Percentiles rank a stretch among this genome's conserved stretches.
Conservation (phyloP, 2,888 invertebrate species). For the Vanessa cardui region DNA sequence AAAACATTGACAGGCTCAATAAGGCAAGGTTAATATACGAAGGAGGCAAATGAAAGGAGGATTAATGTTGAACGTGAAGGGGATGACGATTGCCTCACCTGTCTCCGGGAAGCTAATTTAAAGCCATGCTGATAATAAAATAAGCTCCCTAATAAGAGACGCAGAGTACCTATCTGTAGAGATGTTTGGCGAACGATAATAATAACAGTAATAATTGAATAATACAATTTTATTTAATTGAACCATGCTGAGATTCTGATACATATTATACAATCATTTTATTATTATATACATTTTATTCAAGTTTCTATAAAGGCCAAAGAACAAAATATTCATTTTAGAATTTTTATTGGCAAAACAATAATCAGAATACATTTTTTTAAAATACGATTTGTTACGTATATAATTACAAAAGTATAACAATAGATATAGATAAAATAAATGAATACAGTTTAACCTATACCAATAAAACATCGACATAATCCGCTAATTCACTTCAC, state of each 20-base stretch:
- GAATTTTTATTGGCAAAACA: no score
- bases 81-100: conserved; percentile 59
- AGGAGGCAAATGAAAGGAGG: conserved; percentile 44
- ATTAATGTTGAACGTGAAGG: conserved; percentile 58
- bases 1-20: conserved; percentile 3
- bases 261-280: no score
- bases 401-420: not conserved
- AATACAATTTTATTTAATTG: no score
- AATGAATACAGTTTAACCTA: no score
- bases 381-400: not conserved
- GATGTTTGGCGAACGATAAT: conserved; percentile 23
- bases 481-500: conserved; percentile 36
- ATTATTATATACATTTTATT: no score
- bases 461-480: conserved; percentile 9
- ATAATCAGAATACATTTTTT: no score
- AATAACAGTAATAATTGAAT: not conserved
- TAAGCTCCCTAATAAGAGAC: conserved; percentile 57
- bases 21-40: conserved; percentile 21
- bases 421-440: not conserved
- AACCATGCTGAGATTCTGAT: no score
- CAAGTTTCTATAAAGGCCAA: no score
- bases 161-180: conserved; percentile 34
- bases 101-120: conserved; percentile 56
- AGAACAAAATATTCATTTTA: no score
- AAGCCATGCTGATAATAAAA: conserved; percentile 59